Base-by-base conservation (phyloP, 2,113 vertebrate genomes). In the Apeltes quadracus region DNA sequence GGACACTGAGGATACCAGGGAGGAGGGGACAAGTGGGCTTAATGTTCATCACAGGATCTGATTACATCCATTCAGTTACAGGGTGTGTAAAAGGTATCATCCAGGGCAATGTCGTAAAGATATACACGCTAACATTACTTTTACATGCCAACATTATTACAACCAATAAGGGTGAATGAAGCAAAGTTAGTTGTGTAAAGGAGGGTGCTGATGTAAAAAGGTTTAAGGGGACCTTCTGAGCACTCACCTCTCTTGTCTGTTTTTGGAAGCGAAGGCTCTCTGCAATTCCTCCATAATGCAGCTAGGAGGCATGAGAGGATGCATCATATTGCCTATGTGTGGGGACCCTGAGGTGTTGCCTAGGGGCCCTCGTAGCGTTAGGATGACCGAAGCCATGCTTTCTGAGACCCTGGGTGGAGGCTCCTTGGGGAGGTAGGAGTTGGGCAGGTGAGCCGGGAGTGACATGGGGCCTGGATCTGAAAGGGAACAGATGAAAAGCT, bases 271-370 rank as follows among this genome's bases (percentile, higher is more conserved):
- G 61, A 99, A 94, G 2, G 97, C 97, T 86, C 97, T 93, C 88
- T 99, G 97, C 69, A 99, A 95, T 90, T 99, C 97, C 81, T 99
- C 97, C 67, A 99, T 98, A 84, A 99, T 96, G 66, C 96, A 96
- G 93, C 96, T 98, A 82, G 97, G 96, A 72, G 97, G 97, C 94
- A 97, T 94, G 13, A 95, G 96, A 79, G 95, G 94, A 85, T 96
- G 96, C 63, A 97, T 93, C 88, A 97, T 93, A 0, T 95, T 91
- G 84, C 94, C 94, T 63, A 96, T 88, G 78, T 96, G 96, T 22
- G 96, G 97, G 34, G 96, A 99, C 67, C 95, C 94, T 0, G 95
- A 94, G 73, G 95, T 82, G 80, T 96, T 96, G 71, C 93, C 84
- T 43, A 95, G 93, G 79, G 95, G 95, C 76, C 95, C 96, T 90